Evolutionary conservation across 2,888 invertebrate species (phyloP).

Genomic region (Ceramica pisi): DNA sequence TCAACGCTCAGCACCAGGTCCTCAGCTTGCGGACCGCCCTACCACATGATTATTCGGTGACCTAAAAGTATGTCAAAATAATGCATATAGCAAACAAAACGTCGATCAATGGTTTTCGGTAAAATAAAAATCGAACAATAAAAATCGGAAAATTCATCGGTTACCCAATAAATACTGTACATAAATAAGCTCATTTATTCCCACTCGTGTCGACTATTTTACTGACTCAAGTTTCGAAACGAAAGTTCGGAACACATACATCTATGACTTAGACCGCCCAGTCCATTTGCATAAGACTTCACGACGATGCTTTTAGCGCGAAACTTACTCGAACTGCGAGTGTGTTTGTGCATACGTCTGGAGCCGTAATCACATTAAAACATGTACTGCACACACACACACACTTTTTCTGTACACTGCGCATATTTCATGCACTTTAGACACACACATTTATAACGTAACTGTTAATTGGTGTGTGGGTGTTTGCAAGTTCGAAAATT

Average conservation of each 20-base stretch:
- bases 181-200: neutral
- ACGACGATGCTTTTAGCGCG: conserved; percentile 60
- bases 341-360: conserved; percentile 47
- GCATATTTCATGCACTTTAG: conserved; percentile 14
- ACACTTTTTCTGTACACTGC: neutral
- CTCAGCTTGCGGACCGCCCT: too few relatives aligned
- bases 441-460: neutral
- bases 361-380: conserved; percentile 53
- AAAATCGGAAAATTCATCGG: too few relatives aligned
- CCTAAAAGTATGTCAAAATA: too few relatives aligned
- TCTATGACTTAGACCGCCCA: conserved; percentile 45
- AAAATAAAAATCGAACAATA: too few relatives aligned
- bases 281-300: conserved; percentile 65
- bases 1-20: too few relatives aligned
- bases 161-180: too few relatives aligned
- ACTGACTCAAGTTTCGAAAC: conserved; percentile 1
- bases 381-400: conserved; percentile 32
- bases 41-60: too few relatives aligned
- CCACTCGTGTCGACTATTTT: neutral
- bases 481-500: conserved; percentile 16
- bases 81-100: too few relatives aligned
- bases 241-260: conserved; percentile 20
- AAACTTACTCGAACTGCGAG: conserved; percentile 54
- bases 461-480: conserved; percentile 1
- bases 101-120: too few relatives aligned